These are phyloP conservation scores for Electrophaes corylata DNA, from an alignment of 2,888 invertebrate species.

Conservation along the genomic window DNA sequence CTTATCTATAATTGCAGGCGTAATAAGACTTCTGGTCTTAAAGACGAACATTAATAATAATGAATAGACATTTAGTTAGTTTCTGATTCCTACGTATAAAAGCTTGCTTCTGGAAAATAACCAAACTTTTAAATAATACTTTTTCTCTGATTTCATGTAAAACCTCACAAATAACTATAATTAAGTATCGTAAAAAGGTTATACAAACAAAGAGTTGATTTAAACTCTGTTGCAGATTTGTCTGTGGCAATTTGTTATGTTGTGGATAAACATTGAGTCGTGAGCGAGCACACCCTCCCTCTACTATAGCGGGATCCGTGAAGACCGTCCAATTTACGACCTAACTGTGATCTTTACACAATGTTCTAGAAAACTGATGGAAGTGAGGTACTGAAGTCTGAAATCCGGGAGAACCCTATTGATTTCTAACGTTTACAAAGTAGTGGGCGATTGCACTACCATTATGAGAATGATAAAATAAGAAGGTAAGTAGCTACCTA, in stretches of 20 bases:
- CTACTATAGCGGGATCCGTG: constrained; percentile 68
- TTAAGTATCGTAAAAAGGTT: constrained; percentile 3
- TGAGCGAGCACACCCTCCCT: constrained; percentile 71
- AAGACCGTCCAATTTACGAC: constrained; percentile 71
- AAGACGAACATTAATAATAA: constrained; percentile 16
- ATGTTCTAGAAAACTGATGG: constrained; percentile 22
- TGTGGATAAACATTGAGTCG: constrained; percentile 79
- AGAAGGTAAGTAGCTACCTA: too few relatives aligned
- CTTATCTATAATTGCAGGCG: constrained; percentile 15
- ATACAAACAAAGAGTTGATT: constrained; percentile 47
- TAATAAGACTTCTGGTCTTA: constrained; percentile 24
- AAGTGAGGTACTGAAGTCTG: constrained; percentile 7
- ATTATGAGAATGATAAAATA: too few relatives aligned
- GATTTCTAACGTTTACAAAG: neutral
- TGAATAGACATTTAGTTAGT: constrained; percentile 12
- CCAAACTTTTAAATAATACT: neutral
- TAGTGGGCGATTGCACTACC: too few relatives aligned
- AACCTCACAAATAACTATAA: neutral
- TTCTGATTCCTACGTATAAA: neutral
- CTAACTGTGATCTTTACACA: constrained; percentile 68
- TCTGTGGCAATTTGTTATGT: constrained; percentile 73
- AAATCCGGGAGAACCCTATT: too few relatives aligned
- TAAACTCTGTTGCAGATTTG: constrained; percentile 62
- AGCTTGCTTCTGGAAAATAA: neutral
- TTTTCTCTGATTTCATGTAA: too few relatives aligned